Evolutionary conservation across 2,113 vertebrate genomes (phyloP).

Genomic region (Boulengeromyrus knoepffleri): DNA sequence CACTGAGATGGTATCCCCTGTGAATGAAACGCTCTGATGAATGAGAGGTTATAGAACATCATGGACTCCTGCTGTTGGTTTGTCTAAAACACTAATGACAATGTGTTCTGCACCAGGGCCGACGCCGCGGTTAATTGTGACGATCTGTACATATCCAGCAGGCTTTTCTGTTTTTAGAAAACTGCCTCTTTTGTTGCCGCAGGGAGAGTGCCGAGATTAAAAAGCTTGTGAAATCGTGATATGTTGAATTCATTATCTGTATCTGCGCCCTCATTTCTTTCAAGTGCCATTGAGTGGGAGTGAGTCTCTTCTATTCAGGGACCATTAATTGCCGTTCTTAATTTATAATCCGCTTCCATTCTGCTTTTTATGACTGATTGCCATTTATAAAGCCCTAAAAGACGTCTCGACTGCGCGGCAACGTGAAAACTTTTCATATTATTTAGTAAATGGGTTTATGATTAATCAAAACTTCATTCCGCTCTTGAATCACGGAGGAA

Average conservation of each 20-base stretch:
- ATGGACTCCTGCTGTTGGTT: neutral
- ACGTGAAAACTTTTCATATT: neutral
- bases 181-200: neutral
- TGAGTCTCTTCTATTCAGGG: neutral
- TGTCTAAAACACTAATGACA: neutral
- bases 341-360: neutral
- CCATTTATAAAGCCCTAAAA: neutral
- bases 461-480: neutral
- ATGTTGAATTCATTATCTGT: neutral
- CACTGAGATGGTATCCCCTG: neutral
- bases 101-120: neutral
- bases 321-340: neutral
- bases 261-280: neutral
- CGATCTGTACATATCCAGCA: neutral
- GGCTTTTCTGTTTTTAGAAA: neutral
- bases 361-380: neutral
- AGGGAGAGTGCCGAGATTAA: neutral
- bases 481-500: neutral
- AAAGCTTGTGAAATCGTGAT: neutral
- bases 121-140: neutral
- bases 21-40: neutral
- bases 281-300: neutral
- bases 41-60: neutral
- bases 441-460: neutral
- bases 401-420: neutral